Evolutionary conservation across 1,140 invertebrate genomes (phyloP).

Genomic region (Wiebesia pumilae): DNA sequence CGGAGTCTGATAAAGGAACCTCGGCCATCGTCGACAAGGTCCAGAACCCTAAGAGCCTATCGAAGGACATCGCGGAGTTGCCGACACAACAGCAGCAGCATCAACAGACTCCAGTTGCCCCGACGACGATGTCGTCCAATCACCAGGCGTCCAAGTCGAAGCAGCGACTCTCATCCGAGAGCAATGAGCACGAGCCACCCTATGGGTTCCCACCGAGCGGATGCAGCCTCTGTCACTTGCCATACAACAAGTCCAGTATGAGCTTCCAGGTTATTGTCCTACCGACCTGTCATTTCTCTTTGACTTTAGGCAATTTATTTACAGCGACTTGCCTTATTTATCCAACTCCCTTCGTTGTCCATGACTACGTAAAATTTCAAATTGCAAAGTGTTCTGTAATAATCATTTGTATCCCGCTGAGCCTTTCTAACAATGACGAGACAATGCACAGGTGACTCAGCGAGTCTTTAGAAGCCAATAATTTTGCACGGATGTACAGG

Average conservation of each 20-base stretch:
- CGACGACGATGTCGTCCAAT: constrained; percentile 28
- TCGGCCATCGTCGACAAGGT: constrained; percentile 60
- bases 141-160: constrained; percentile 6
- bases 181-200: constrained; percentile 65
- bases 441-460: too few species aligned
- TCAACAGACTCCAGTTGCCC: neutral
- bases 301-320: too few species aligned
- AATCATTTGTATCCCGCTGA: too few species aligned
- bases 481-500: constrained; percentile 75
- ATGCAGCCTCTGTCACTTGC: constrained; percentile 84
- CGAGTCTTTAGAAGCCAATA: too few species aligned
- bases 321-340: too few species aligned
- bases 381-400: too few species aligned
- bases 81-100: constrained; percentile 3
- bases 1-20: constrained; percentile 61
- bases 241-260: constrained; percentile 79
- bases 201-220: constrained; percentile 49
- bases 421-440: too few species aligned
- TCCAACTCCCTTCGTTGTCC: too few species aligned
- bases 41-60: constrained; percentile 36
- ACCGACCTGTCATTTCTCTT: too few species aligned
- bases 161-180: constrained; percentile 66
- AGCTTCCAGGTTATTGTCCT: constrained; percentile 44
- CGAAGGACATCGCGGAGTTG: constrained; percentile 48
- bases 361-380: too few species aligned